Conservation (phyloP, 2,113 vertebrate genomes). For the Corynorhinus townsendii region DNA sequence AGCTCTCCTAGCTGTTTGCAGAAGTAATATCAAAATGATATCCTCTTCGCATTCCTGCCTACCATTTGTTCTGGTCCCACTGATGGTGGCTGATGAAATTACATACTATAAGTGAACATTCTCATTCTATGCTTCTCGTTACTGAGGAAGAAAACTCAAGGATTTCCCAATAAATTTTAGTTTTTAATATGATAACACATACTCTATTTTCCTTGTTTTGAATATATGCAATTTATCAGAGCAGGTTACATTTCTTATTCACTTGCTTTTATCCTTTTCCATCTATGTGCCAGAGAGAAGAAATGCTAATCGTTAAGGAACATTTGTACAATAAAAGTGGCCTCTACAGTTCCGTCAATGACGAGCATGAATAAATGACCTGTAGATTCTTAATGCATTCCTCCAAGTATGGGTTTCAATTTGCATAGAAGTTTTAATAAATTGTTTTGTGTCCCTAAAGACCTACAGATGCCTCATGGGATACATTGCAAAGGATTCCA, state of each 20-base stretch:
- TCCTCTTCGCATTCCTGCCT: neutral
- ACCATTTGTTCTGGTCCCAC: neutral
- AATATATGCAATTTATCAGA: conserved; percentile 54
- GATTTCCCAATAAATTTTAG: conserved; percentile 10
- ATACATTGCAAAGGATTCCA: neutral
- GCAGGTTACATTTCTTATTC: conserved; percentile 40
- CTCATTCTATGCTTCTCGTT: conserved; percentile 38
- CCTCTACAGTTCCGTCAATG: conserved; percentile 20
- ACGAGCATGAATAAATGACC: conserved; percentile 52
- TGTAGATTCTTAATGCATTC: conserved; percentile 44
- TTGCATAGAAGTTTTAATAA: conserved; percentile 58
- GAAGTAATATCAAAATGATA: conserved; percentile 44
- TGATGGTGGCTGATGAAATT: conserved; percentile 48
- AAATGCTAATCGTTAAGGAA: conserved; percentile 58
- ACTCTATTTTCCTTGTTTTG: conserved; percentile 35
- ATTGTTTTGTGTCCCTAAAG: conserved; percentile 63
- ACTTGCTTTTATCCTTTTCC: conserved; percentile 41
- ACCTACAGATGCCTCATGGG: conserved; percentile 32
- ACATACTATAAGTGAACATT: neutral
- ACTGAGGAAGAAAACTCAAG: conserved; percentile 18
- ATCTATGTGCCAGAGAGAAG: conserved; percentile 47
- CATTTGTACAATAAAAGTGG: conserved; percentile 57
- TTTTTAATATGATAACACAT: conserved; percentile 12
- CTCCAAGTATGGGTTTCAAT: conserved; percentile 52
- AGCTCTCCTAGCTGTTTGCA: conserved; percentile 16